Conservation (phyloP, 1,140 invertebrate genomes). For the Eupeodes corollae region DNA sequence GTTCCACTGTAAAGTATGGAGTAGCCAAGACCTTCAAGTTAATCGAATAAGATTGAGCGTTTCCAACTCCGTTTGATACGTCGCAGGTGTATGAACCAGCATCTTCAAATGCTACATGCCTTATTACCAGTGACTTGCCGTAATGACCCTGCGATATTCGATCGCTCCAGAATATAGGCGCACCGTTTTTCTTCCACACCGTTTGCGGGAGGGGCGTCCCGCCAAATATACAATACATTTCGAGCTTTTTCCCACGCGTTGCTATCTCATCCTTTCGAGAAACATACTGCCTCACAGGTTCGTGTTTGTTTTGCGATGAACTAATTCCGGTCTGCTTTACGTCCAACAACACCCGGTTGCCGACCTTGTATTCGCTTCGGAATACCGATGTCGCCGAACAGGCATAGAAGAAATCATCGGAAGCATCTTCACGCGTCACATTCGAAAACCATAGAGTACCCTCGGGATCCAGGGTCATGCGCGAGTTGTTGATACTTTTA, state of each 20-base stretch:
- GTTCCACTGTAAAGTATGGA: conserved; percentile 88
- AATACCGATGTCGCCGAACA: conserved; percentile 81
- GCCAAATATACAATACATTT: conserved; percentile 81
- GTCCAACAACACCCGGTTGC: conserved; percentile 67
- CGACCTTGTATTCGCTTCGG: conserved; percentile 82
- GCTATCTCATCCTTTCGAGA: conserved; percentile 77
- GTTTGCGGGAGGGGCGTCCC: conserved; percentile 75
- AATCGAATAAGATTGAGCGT: conserved; percentile 73
- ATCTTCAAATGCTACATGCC: conserved; percentile 74
- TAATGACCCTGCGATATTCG: conserved; percentile 75
- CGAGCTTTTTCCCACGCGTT: conserved; percentile 64
- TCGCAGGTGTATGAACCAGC: conserved; percentile 82
- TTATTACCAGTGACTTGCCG: conserved; percentile 83
- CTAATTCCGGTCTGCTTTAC: conserved; percentile 67
- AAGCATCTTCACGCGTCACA: conserved; percentile 73
- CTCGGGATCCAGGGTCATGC: conserved; percentile 88
- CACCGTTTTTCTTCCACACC: conserved; percentile 74
- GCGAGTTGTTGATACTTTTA: conserved; percentile 80
- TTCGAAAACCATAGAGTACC: conserved; percentile 91
- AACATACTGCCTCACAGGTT: conserved; percentile 69
- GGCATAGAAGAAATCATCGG: conserved; percentile 72
- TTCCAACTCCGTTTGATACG: conserved; percentile 79
- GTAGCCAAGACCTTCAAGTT: conserved; percentile 68
- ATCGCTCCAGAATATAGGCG: conserved; percentile 53
- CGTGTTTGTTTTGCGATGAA: conserved; percentile 61